These are phyloP conservation scores for Campoplex nolae DNA, from an alignment of 2,888 invertebrate genomes.

Conservation along the genomic window DNA sequence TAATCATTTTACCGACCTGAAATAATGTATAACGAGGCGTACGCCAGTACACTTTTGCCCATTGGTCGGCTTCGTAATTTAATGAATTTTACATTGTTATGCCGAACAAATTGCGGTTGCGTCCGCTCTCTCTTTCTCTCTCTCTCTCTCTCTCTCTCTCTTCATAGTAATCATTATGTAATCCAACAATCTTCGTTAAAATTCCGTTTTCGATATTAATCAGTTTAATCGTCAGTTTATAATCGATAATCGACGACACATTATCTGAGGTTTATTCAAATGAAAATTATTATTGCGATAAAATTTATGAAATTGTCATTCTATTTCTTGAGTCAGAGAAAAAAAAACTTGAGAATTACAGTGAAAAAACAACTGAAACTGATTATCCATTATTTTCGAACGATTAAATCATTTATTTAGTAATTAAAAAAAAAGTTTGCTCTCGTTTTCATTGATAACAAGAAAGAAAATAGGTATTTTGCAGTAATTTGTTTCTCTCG, in stretches of 20 bases:
- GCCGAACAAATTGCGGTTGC: constrained; percentile 39
- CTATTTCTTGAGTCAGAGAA: background rate
- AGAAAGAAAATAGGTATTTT: background rate
- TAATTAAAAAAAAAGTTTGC: background rate
- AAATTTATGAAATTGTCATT: background rate
- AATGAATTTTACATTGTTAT: constrained; percentile 49
- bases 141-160: constrained; percentile 47
- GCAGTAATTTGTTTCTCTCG: constrained; percentile 1
- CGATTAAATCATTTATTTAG: background rate
- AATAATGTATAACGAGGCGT: constrained; percentile 64
- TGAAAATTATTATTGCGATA: background rate
- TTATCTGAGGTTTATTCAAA: constrained; percentile 13
- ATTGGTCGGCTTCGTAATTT: constrained; percentile 53
- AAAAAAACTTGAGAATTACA: background rate
- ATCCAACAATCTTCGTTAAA: constrained; percentile 47
- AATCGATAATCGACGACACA: background rate
- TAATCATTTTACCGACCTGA: constrained; percentile 56
- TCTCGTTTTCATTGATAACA: background rate
- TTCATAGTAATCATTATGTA: constrained; percentile 46
- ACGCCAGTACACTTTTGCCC: constrained; percentile 32
- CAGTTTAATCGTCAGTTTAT: constrained; percentile 36
- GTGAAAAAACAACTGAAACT: background rate
- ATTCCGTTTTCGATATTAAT: constrained; percentile 20
- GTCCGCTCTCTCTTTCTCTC: constrained; percentile 44
- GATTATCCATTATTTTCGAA: too few species aligned